Base-by-base conservation (phyloP, 2,888 invertebrate genomes). In the Parelbella ahira region DNA sequence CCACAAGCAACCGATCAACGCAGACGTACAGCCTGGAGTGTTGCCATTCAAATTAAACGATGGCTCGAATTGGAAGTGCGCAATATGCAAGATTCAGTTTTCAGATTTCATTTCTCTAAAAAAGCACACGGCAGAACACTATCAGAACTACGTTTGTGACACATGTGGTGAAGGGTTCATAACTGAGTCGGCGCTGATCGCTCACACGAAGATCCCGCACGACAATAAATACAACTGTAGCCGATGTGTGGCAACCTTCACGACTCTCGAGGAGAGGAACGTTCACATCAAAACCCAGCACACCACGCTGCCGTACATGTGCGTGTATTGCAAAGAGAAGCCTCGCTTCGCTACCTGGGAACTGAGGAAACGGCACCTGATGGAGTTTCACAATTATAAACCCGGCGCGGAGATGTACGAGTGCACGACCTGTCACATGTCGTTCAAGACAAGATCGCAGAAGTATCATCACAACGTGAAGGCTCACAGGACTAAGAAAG, bases 101-200 rank as follows among this genome's bases (percentile, higher is more conserved):
- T 61, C 79, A 0, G 83, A 83, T 38, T 87, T 87, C 43, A 63
- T 77, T 41, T 75, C 78, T 0, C 37, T 87, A 7, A 81, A 79
- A 45, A 81, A 81, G 13, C 87, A 87, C 45, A 87, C 86, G 0
- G 57, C 78, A 0, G 82, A 81, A 45, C 87, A 87, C 46, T 87
- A 64, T 39, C 83, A 84, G 50, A 87, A 86, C 44, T 86, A 76
- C 48, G 87, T 87, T 0, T 87, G 87, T 42, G 83, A 84, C 8
- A 83, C 86, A 0, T 87, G 87, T 23, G 87, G 87, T 0, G 83
- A 84, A 34, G 87, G 87, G 0, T 86, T 86, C 27, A 82, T 86
- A 1, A 87, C 87, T 0, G 82, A 83, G 49, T 73, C 76, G 0
- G 82, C 81, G 0, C 48, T 87, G 0, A 65, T 75, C 29, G 76